These are phyloP conservation scores for Heliconius himera DNA, from an alignment of 1,140 invertebrate species.

Conservation along the genomic window DNA sequence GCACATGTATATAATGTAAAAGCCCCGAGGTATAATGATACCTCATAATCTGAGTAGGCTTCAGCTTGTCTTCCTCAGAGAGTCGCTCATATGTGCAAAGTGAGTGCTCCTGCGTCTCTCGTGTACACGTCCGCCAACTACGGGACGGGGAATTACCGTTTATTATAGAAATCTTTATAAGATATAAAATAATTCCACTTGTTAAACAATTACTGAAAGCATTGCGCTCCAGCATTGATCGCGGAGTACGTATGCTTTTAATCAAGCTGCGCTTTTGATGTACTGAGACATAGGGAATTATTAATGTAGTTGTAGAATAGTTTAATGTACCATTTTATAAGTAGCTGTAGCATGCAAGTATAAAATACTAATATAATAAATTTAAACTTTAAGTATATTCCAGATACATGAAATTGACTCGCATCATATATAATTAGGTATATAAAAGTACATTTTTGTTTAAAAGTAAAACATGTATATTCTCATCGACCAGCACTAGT, in stretches of 20 bases:
- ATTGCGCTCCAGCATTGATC: background rate
- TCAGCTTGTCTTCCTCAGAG: background rate
- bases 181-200: background rate
- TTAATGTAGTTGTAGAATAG: background rate
- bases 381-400: too few species aligned
- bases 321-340: too few species aligned
- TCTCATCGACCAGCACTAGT: background rate
- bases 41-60: background rate
- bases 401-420: too few species aligned
- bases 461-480: background rate
- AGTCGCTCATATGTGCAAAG: background rate
- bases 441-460: too few species aligned
- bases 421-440: too few species aligned
- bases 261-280: background rate
- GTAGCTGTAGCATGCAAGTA: too few species aligned
- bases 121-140: background rate
- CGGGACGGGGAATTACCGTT: background rate
- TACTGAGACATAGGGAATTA: too few species aligned
- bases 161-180: background rate
- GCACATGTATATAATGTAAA: background rate
- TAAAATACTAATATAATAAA: too few species aligned
- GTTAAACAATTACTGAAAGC: background rate
- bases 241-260: background rate
- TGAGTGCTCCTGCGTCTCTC: background rate
- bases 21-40: background rate